These are phyloP conservation scores for Netelia melanura DNA, from an alignment of 2,888 invertebrate species.

Conservation along the genomic window DNA sequence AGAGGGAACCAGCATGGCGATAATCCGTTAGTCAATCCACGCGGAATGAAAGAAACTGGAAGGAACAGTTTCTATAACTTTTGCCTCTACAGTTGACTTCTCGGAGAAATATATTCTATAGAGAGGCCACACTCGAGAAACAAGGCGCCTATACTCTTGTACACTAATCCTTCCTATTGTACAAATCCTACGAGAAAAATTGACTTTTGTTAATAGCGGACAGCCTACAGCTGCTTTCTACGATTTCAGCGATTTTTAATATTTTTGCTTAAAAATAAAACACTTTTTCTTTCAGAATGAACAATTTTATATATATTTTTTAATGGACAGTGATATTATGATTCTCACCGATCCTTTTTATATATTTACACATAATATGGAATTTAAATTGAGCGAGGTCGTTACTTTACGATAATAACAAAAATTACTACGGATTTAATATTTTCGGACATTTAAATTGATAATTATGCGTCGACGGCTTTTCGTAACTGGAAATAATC, in stretches of 20 bases:
- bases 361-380: too few relatives aligned
- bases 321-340: not conserved
- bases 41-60: conserved; percentile 63
- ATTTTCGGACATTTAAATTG: not conserved
- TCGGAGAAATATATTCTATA: conserved; percentile 37
- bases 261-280: too few relatives aligned
- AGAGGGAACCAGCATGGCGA: conserved; percentile 42
- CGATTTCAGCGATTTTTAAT: not conserved
- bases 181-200: conserved; percentile 13
- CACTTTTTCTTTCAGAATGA: not conserved
- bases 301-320: not conserved
- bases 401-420: not conserved
- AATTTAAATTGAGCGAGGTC: not conserved
- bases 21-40: conserved; percentile 76
- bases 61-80: conserved; percentile 32
- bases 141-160: conserved; percentile 61
- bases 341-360: too few relatives aligned
- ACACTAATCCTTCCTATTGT: conserved; percentile 38
- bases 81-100: conserved; percentile 58
- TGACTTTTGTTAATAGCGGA: conserved; percentile 26
- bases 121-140: conserved; percentile 56
- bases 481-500: conserved; percentile 4
- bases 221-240: not conserved
- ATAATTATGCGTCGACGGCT: conserved; percentile 7
- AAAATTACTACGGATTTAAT: conserved; percentile 7